Evolutionary conservation across 1,140 invertebrate genomes (phyloP).

Genomic region (Ctenoplectra terminalis): DNA sequence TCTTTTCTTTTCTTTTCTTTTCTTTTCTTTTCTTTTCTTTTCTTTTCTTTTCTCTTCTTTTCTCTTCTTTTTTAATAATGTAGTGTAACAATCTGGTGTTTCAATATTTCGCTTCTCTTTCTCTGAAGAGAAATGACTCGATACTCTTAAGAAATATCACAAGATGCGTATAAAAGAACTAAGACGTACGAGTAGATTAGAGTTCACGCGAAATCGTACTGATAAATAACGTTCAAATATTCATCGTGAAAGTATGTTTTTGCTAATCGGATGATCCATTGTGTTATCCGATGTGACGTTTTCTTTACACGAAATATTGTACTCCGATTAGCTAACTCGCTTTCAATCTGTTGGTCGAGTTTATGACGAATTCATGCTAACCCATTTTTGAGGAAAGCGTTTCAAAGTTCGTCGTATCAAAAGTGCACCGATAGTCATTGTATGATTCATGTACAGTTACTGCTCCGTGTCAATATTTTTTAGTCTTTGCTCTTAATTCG

Average conservation of each 20-base stretch:
- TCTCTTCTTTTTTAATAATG: no score
- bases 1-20: neutral
- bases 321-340: neutral
- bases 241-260: neutral
- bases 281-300: constrained; percentile 19
- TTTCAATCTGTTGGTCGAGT: neutral
- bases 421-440: no score
- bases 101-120: neutral
- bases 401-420: no score
- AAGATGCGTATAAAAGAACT: constrained; percentile 7
- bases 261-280: constrained; percentile 45
- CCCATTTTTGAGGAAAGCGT: no score
- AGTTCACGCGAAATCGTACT: neutral
- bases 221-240: constrained; percentile 26
- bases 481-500: neutral
- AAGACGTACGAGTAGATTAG: neutral
- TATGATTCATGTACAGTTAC: no score
- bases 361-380: no score
- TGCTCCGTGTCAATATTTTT: no score
- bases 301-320: neutral
- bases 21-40: no score
- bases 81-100: no score
- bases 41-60: accelerated
- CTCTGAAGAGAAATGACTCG: no score
- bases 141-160: neutral